A percentile compares a stretch with the other conserved stretches of the same genome.
phyloP scores from a whole-genome alignment of 2,113 vertebrate genomes.

The Oreochromis niloticus region DNA sequence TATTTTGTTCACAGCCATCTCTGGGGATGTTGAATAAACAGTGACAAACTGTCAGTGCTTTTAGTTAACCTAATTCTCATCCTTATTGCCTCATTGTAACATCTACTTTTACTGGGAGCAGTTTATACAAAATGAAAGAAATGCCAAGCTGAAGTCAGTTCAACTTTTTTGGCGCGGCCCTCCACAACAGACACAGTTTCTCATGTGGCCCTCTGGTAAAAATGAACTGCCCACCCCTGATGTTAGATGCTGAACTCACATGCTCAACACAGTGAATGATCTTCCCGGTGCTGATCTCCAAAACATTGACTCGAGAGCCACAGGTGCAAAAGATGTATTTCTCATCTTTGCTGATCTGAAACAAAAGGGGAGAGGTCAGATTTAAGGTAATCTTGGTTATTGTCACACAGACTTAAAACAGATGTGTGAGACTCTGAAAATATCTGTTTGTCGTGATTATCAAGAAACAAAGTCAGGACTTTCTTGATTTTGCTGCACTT shows the following conservation, averaged over 20 bases:
- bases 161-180: neutral
- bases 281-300: conserved; percentile 82
- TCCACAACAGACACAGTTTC: neutral
- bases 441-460: neutral
- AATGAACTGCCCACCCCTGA: neutral
- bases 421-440: neutral
- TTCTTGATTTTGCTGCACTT: neutral
- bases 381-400: neutral
- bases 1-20: neutral
- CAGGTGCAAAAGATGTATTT: conserved; percentile 86
- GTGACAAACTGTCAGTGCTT: fast-evolving
- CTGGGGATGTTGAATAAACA: neutral
- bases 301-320: conserved; percentile 80
- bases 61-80: neutral
- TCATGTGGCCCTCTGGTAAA: neutral
- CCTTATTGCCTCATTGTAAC: neutral
- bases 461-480: neutral
- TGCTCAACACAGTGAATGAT: conserved; percentile 81
- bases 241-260: conserved; percentile 65
- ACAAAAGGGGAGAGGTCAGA: neutral
- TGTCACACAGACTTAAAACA: neutral
- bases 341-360: conserved; percentile 83
- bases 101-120: neutral
- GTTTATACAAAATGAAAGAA: neutral
- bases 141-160: neutral